A percentile compares a stretch with the other conserved stretches of the same genome.
Conservation (phyloP, 1,140 invertebrate species). For the Drosophila persimilis region DNA sequence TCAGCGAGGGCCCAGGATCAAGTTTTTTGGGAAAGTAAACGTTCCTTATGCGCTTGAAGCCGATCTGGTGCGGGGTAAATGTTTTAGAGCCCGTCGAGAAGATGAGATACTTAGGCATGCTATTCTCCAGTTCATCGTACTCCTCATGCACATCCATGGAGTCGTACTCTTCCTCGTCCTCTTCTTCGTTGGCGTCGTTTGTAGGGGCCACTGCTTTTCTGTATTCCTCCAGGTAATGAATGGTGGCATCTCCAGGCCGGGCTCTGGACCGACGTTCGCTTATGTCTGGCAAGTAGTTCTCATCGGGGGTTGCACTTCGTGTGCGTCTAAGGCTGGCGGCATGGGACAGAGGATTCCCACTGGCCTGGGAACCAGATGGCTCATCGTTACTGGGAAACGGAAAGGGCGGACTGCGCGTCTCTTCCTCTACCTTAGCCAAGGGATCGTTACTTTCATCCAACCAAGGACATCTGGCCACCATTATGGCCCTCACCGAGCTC, state of each 20-base stretch:
- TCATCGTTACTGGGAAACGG: conserved; percentile 7
- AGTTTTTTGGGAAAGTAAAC: conserved; percentile 88
- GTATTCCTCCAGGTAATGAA: conserved; percentile 72
- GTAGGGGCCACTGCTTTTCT: conserved; percentile 41
- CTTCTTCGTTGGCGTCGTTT: conserved; percentile 40
- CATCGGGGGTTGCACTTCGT: conserved; percentile 57
- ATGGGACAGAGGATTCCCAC: conserved; percentile 65
- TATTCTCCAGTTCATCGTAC: conserved; percentile 84
- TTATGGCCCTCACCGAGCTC: conserved; percentile 85
- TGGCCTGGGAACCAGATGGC: conserved; percentile 28
- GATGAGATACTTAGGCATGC: conserved; percentile 89
- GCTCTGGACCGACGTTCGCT: conserved; percentile 53
- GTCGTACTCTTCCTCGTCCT: conserved; percentile 71
- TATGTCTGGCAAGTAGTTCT: conserved; percentile 66
- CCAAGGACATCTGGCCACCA: conserved; percentile 83
- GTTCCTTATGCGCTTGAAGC: conserved; percentile 91
- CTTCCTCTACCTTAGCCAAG: conserved; percentile 8
- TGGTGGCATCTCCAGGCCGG: conserved; percentile 56
- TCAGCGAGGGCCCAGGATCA: conserved; percentile 88
- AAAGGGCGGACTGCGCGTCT: neutral
- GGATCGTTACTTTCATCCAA: conserved; percentile 75
- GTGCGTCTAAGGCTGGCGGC: conserved; percentile 56
- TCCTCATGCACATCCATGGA: conserved; percentile 59
- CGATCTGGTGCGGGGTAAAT: conserved; percentile 94
- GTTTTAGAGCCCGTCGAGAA: conserved; percentile 94